Conservation (phyloP, 1,140 invertebrate genomes). For the Achatina immaculata region DNA sequence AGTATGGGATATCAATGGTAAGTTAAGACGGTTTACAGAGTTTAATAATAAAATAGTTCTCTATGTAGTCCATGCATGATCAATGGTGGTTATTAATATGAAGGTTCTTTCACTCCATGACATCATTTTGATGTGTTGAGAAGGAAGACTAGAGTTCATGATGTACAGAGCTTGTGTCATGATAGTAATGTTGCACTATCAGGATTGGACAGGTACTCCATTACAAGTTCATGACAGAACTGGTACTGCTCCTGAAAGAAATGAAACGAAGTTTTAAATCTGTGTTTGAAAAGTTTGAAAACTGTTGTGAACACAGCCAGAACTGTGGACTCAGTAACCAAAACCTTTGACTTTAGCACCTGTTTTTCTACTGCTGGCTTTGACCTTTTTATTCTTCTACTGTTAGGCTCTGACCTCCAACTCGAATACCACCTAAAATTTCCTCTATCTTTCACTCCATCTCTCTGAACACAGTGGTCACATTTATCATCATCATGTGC, state of each 20-base stretch:
- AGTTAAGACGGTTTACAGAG: too few species aligned
- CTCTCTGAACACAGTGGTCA: background rate
- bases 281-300: background rate
- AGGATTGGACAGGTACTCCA: constrained; percentile 50
- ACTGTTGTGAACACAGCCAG: background rate
- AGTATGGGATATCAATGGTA: too few species aligned
- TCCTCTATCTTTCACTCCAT: background rate
- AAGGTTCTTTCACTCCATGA: background rate
- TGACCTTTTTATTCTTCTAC: background rate
- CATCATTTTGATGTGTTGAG: background rate
- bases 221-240: constrained; percentile 62
- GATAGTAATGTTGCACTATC: constrained; percentile 23
- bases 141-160: constrained; percentile 1
- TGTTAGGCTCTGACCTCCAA: background rate
- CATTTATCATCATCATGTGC: too few species aligned
- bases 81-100: too few species aligned
- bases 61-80: too few species aligned
- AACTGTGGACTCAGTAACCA: background rate
- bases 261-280: constrained; percentile 32
- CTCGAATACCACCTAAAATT: background rate
- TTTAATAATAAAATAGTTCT: too few species aligned
- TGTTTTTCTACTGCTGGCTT: background rate
- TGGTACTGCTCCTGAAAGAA: constrained; percentile 63
- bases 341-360: background rate
- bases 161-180: constrained; percentile 15